Evolutionary conservation across 1,140 invertebrate species (phyloP).

Genomic region (Bombus pyrosoma): DNA sequence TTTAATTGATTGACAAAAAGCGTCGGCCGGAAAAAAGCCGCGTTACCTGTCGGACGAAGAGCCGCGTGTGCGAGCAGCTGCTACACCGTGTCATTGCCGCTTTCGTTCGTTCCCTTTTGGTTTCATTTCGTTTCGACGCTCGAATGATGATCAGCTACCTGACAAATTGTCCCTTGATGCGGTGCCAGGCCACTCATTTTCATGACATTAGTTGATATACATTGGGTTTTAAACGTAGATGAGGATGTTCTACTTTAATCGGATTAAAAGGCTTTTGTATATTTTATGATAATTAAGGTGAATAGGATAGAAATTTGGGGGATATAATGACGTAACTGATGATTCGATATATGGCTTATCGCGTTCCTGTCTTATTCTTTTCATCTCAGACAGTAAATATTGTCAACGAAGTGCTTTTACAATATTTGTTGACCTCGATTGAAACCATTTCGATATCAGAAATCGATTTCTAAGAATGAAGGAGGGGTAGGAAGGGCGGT

Average conservation of each 20-base stretch:
- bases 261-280: too few species aligned
- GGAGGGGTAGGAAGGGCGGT: too few species aligned
- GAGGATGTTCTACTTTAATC: not conserved
- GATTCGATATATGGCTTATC: not conserved
- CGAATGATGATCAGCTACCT: slow-evolving; percentile 45
- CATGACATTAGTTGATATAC: not conserved
- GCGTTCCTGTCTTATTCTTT: too few species aligned
- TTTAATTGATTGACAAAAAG: slow-evolving; percentile 79
- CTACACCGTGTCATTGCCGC: slow-evolving; percentile 57
- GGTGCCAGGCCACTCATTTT: slow-evolving; percentile 5
- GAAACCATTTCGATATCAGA: not conserved
- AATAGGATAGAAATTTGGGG: too few species aligned
- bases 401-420: not conserved
- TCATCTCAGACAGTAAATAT: too few species aligned
- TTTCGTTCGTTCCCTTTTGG: slow-evolving; percentile 37
- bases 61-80: slow-evolving; percentile 38
- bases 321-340: too few species aligned
- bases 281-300: too few species aligned
- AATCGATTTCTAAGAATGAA: not conserved
- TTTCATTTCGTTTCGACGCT: slow-evolving; percentile 21
- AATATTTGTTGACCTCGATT: not conserved
- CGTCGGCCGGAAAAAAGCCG: slow-evolving; percentile 63
- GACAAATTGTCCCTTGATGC: slow-evolving; percentile 72
- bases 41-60: slow-evolving; percentile 27
- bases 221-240: not conserved